Conservation (phyloP, 1,140 invertebrate species). For the Bathynomus jamesi region DNA sequence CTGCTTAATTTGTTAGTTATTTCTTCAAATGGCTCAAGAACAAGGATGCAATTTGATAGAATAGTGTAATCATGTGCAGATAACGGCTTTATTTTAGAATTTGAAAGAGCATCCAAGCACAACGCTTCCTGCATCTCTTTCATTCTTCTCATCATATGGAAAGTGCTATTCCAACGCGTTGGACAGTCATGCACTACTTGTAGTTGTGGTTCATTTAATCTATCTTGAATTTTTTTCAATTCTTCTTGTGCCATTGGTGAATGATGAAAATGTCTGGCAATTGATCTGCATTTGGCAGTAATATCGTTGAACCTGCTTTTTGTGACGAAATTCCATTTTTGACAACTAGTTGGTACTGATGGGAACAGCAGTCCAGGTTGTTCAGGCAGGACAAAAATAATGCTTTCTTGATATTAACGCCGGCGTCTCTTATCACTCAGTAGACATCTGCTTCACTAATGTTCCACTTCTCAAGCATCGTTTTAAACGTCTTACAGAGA, state of each 20-base stretch:
- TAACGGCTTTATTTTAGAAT: not conserved
- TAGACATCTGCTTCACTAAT: not conserved
- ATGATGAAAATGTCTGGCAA: not conserved
- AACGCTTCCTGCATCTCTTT: conserved; percentile 4
- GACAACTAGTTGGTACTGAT: not conserved
- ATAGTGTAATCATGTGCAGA: not conserved
- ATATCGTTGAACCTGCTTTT: not conserved
- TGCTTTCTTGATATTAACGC: conserved; percentile 5
- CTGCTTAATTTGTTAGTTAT: not conserved
- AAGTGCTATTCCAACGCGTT: not conserved
- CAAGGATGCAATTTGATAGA: not conserved
- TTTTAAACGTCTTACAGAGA: not conserved
- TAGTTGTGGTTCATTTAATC: not conserved
- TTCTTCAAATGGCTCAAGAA: not conserved
- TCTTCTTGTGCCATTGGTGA: conserved; percentile 1
- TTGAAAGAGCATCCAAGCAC: not conserved
- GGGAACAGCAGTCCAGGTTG: not conserved
- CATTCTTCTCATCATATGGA: not conserved
- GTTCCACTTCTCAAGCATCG: not conserved
- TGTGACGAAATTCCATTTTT: not conserved
- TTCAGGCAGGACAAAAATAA: not conserved
- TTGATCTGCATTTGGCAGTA: not conserved
- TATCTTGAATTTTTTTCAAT: conserved; percentile 3
- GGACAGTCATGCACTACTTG: not conserved
- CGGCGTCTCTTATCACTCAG: conserved; percentile 1